Conservation (phyloP, 2,888 invertebrate genomes). For the Allacma fusca region DNA sequence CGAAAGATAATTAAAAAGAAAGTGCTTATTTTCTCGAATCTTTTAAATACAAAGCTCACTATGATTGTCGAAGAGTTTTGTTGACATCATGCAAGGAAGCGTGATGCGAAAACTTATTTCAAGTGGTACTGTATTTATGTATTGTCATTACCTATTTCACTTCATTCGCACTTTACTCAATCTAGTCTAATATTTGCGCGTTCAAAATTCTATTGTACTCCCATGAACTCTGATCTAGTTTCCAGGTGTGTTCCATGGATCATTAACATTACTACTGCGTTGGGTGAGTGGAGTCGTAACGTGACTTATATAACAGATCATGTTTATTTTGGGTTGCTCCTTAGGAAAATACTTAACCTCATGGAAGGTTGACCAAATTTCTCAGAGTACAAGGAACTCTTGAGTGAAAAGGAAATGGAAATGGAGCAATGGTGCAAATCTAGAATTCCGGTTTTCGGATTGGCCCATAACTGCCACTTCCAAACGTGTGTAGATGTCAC, state of each 20-base stretch:
- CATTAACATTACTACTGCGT: no score
- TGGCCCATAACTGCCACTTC: neutral
- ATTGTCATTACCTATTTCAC: no score
- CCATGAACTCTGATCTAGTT: neutral
- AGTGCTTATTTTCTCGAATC: no score
- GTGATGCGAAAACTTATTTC: no score
- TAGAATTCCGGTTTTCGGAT: neutral
- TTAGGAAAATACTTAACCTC: conserved; percentile 2
- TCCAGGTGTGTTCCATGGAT: no score
- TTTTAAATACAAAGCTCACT: no score
- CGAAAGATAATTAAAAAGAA: no score
- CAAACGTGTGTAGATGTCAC: neutral
- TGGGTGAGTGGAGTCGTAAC: neutral
- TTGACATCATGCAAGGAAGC: no score
- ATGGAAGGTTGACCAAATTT: neutral
- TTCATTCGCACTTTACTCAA: no score
- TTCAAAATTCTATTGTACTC: neutral
- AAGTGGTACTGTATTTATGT: no score
- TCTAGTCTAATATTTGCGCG: neutral
- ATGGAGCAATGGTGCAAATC: neutral
- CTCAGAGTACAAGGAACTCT: conserved; percentile 15
- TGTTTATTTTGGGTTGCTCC: conserved; percentile 3
- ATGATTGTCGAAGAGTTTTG: no score
- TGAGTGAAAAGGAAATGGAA: neutral
- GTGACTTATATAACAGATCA: neutral